A percentile compares a stretch with the other conserved stretches of the same genome.
Conservation (phyloP, 2,888 invertebrate genomes). For the Gibbula magus region DNA sequence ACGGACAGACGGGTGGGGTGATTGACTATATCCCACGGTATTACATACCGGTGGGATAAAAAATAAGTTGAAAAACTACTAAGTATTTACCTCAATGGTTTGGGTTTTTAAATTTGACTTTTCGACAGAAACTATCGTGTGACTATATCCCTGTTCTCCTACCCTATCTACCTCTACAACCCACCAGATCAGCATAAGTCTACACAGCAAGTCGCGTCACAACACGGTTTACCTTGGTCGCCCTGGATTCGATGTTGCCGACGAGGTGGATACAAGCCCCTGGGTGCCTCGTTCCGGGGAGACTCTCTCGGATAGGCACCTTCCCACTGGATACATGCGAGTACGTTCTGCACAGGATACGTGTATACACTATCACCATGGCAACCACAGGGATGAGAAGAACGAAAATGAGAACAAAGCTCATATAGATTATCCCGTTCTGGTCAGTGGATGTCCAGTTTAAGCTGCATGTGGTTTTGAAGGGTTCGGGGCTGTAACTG, state of each 20-base stretch:
- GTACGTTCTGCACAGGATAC: conserved; percentile 15
- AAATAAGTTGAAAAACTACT: too few relatives aligned
- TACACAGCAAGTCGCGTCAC: too few relatives aligned
- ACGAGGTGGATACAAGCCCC: background rate
- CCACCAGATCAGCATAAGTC: too few relatives aligned
- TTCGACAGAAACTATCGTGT: too few relatives aligned
- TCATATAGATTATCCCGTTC: background rate
- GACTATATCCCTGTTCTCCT: too few relatives aligned
- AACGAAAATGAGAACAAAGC: conserved; percentile 20
- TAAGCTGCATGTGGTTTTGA: conserved; percentile 33
- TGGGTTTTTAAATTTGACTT: too few relatives aligned
- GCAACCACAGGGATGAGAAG: conserved; percentile 15
- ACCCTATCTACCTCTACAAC: too few relatives aligned
- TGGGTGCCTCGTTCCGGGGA: background rate
- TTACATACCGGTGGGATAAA: too few relatives aligned
- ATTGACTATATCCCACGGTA: too few relatives aligned
- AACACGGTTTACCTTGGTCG: background rate
- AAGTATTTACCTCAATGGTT: too few relatives aligned
- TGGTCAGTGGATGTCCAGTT: conserved; percentile 24
- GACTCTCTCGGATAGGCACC: background rate
- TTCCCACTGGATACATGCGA: background rate
- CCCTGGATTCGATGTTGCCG: background rate
- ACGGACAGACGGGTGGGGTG: too few relatives aligned
- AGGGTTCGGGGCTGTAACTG: conserved; percentile 29
- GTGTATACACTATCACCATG: conserved; percentile 9